phyloP scores from a whole-genome alignment of 2,113 vertebrate species.

The Barnardius zonarius region DNA sequence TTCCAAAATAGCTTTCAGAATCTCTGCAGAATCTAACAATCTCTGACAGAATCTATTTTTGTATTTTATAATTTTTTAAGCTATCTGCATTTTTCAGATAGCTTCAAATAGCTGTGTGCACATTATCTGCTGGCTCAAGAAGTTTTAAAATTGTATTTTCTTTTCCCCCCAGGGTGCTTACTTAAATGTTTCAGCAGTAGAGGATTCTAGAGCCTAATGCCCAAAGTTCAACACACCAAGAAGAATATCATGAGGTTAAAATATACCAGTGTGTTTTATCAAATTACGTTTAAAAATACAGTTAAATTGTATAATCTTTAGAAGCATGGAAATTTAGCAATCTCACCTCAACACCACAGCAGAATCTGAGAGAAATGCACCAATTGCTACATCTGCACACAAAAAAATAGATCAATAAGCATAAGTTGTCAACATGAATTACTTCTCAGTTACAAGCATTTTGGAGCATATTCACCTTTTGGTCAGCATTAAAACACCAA shows the following conservation, averaged over 20 bases:
- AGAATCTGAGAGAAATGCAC: slow-evolving; percentile 89
- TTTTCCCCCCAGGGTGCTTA: not conserved
- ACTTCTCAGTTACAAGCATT: slow-evolving; percentile 1
- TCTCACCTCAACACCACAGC: slow-evolving; percentile 90
- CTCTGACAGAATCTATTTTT: not conserved
- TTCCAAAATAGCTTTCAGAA: not conserved
- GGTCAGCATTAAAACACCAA: slow-evolving; percentile 16
- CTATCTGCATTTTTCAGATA: not conserved
- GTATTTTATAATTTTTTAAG: not conserved
- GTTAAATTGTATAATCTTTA: slow-evolving; percentile 2
- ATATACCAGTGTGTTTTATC: not conserved
- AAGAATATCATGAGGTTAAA: not conserved
- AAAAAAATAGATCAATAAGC: slow-evolving; percentile 12
- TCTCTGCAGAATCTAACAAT: not conserved
- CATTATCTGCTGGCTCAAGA: not conserved
- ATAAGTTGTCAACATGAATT: slow-evolving; percentile 44
- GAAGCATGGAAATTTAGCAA: not conserved
- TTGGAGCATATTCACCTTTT: slow-evolving; percentile 19
- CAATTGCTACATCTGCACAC: slow-evolving; percentile 88
- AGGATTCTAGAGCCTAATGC: not conserved
- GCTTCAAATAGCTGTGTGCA: not conserved
- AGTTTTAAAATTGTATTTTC: not conserved
- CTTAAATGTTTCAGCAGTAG: not conserved
- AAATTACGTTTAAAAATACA: not conserved
- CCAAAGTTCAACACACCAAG: not conserved